Evolutionary conservation across 2,113 vertebrate genomes (phyloP).

Genomic region (Rhinolophus ferrumequinum): DNA sequence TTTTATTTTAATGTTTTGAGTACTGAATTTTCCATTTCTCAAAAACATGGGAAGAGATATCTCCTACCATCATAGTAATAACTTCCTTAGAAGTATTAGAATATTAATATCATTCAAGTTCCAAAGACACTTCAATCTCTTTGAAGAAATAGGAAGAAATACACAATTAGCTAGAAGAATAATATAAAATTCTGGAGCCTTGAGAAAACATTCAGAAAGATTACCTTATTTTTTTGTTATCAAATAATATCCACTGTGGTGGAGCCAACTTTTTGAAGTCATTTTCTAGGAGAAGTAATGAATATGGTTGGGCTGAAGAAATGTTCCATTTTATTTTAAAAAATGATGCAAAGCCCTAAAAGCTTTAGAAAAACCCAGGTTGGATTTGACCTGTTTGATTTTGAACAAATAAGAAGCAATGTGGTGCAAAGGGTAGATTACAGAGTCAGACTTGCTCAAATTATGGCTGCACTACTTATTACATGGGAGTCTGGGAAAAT

Average conservation of each 20-base stretch:
- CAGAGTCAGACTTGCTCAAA: neutral
- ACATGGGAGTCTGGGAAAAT: neutral
- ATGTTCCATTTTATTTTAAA: neutral
- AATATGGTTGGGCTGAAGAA: neutral
- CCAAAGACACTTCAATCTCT: conserved; percentile 11
- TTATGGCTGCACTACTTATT: neutral
- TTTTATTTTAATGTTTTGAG: conserved; percentile 61
- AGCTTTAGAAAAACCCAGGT: neutral
- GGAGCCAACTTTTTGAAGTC: neutral
- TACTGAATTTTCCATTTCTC: conserved; percentile 56
- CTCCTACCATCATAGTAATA: neutral
- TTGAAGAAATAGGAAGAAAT: conserved; percentile 5
- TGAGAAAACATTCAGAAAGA: conserved; percentile 31
- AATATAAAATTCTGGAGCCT: neutral
- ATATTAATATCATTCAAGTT: conserved; percentile 20
- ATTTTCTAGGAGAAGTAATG: neutral
- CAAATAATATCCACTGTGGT: neutral
- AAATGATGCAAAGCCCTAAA: neutral
- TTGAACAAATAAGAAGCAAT: neutral
- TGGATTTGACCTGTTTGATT: neutral
- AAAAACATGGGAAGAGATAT: neutral
- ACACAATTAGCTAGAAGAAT: neutral
- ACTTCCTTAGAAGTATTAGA: neutral
- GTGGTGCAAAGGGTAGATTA: neutral
- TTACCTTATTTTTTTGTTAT: neutral